Evolutionary conservation across 2,888 invertebrate species (phyloP).

Genomic region (Drosophila peninsularis): DNA sequence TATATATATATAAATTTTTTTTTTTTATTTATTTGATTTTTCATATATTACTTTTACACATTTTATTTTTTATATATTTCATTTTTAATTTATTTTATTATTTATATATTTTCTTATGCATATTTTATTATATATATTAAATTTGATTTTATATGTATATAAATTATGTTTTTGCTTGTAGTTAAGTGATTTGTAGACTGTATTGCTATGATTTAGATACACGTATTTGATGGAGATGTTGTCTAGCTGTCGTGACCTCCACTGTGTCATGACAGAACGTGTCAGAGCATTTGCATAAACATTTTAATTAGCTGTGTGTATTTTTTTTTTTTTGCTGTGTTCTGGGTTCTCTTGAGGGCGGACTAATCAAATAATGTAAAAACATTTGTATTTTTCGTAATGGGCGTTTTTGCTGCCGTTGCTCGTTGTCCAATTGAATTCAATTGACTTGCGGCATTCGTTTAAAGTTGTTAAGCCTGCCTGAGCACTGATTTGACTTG

Average conservation of each 20-base stretch:
- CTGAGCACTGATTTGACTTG: constrained; percentile 52
- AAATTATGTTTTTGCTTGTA: too few species aligned
- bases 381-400: constrained; percentile 21
- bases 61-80: too few species aligned
- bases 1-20: too few species aligned
- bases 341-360: constrained; percentile 36
- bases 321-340: constrained; percentile 21
- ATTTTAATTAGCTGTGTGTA: constrained; percentile 66
- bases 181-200: too few species aligned
- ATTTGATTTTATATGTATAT: too few species aligned
- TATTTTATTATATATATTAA: background rate
- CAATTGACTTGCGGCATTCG: constrained; percentile 66
- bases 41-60: too few species aligned
- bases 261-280: constrained; percentile 42
- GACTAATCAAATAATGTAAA: constrained; percentile 56
- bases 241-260: constrained; percentile 38
- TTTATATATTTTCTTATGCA: too few species aligned
- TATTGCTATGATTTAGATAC: too few species aligned
- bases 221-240: background rate
- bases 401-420: background rate
- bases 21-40: too few species aligned
- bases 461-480: constrained; percentile 32
- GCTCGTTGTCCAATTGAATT: constrained; percentile 57
- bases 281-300: constrained; percentile 71
- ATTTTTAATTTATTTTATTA: too few species aligned